A percentile compares a stretch with the other conserved stretches of the same genome.
These are phyloP conservation scores for Antrozous pallidus DNA, from an alignment of 2,797 vertebrate genomes.

Conservation along the genomic window DNA sequence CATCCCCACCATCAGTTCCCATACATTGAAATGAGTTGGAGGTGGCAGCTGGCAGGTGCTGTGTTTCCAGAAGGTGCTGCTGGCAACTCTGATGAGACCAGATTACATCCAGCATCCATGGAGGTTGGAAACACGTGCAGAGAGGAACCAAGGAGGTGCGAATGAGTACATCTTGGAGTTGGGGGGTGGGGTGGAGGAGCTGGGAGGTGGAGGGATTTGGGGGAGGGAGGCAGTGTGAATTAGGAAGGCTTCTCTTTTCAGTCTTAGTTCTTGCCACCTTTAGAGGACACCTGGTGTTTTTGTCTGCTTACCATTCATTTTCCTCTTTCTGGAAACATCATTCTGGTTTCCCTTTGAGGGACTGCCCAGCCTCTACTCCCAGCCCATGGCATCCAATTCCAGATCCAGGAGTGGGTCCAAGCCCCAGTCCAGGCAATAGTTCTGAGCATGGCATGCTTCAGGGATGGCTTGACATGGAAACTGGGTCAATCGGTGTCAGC, in stretches of 20 bases:
- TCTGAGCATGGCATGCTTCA: neutral
- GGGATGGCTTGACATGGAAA: neutral
- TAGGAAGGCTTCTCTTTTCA: neutral
- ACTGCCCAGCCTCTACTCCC: neutral
- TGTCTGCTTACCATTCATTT: neutral
- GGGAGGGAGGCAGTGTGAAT: neutral
- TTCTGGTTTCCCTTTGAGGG: neutral
- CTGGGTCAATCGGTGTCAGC: neutral
- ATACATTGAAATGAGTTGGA: neutral
- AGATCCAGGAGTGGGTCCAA: neutral
- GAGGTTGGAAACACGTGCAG: slow-evolving; percentile 6
- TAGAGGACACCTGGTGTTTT: neutral
- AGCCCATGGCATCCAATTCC: fast-evolving
- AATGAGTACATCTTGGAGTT: neutral
- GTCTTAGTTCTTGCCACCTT: neutral
- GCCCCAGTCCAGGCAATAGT: neutral
- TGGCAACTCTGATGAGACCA: slow-evolving; percentile 36
- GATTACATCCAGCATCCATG: slow-evolving; percentile 5
- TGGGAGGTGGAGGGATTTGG: neutral
- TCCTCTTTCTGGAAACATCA: neutral
- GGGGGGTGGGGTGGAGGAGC: neutral
- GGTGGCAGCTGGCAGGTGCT: slow-evolving; percentile 32
- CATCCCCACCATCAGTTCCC: neutral
- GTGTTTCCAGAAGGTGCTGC: slow-evolving; percentile 58
- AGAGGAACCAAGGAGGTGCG: slow-evolving; percentile 28